Conservation (phyloP, 1,140 invertebrate genomes). For the Drosophila miranda region DNA sequence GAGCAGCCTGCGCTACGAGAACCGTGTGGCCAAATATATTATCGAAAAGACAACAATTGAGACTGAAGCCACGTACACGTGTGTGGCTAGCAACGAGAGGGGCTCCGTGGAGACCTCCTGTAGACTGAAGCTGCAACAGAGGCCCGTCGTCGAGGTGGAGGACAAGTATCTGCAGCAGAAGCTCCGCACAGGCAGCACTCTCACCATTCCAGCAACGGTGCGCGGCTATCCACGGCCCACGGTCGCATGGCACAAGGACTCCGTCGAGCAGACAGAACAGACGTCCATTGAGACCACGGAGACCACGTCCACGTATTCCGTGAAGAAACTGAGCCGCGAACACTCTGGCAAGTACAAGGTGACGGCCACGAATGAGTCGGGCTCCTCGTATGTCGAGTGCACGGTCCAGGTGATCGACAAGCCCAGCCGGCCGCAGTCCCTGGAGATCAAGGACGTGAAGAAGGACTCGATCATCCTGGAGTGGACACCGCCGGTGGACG, state of each 20-base stretch:
- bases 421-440: conserved; percentile 90
- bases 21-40: conserved; percentile 88
- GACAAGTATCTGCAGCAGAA: conserved; percentile 86
- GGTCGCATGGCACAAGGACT: conserved; percentile 87
- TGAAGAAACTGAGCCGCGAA: conserved; percentile 85
- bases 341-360: conserved; percentile 87
- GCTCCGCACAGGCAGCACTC: conserved; percentile 85
- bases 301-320: conserved; percentile 85
- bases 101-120: conserved; percentile 89
- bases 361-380: conserved; percentile 87
- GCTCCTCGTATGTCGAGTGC: conserved; percentile 87
- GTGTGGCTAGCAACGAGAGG: conserved; percentile 87
- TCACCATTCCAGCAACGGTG: conserved; percentile 85
- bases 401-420: conserved; percentile 92
- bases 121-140: conserved; percentile 86
- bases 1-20: conserved; percentile 87
- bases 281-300: conserved; percentile 85
- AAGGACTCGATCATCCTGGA: conserved; percentile 88
- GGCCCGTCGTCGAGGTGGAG: conserved; percentile 86
- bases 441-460: conserved; percentile 89
- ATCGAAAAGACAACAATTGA: conserved; percentile 87
- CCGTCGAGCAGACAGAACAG: conserved; percentile 81
- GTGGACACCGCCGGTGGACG: conserved; percentile 92
- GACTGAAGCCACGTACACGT: conserved; percentile 88
- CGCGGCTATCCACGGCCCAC: conserved; percentile 87